Percentiles rank a stretch among this genome's conserved stretches.
Conservation (phyloP, 2,888 invertebrate species). For the Sphinx pinastri region DNA sequence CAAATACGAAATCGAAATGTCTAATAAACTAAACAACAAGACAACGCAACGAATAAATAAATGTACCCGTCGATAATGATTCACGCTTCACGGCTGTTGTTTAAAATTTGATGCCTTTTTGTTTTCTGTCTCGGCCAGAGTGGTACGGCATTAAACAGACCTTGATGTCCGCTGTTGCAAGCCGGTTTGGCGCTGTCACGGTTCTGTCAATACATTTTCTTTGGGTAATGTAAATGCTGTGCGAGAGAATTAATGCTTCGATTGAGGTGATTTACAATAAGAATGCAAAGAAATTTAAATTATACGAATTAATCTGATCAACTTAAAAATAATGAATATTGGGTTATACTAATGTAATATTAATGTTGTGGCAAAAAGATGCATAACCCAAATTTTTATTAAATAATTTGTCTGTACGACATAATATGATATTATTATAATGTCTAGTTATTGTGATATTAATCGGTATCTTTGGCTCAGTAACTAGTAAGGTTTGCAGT, state of each 20-base stretch:
- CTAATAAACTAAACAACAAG: neutral
- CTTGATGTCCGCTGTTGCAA: conserved; percentile 80
- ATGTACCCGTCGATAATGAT: conserved; percentile 47
- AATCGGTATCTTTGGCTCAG: neutral
- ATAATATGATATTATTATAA: too few species aligned
- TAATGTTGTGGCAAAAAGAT: too few species aligned
- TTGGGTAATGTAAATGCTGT: neutral
- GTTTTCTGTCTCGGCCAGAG: conserved; percentile 67
- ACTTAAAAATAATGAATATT: too few species aligned
- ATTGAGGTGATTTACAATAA: too few species aligned
- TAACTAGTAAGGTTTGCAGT: neutral
- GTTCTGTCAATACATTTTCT: neutral
- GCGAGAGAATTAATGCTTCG: too few species aligned
- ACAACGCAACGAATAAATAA: conserved; percentile 28
- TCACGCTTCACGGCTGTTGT: conserved; percentile 52
- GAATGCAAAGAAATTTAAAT: too few species aligned
- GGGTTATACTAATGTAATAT: too few species aligned
- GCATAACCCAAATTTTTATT: too few species aligned
- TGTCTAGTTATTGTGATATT: too few species aligned
- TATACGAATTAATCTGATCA: too few species aligned
- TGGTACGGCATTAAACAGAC: conserved; percentile 78
- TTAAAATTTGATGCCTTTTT: conserved; percentile 53
- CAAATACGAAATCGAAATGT: neutral
- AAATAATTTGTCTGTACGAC: too few species aligned
- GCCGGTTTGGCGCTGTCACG: neutral